Evolutionary conservation across 2,113 vertebrate genomes (phyloP).

Genomic region (Xyliphius kryptos): DNA sequence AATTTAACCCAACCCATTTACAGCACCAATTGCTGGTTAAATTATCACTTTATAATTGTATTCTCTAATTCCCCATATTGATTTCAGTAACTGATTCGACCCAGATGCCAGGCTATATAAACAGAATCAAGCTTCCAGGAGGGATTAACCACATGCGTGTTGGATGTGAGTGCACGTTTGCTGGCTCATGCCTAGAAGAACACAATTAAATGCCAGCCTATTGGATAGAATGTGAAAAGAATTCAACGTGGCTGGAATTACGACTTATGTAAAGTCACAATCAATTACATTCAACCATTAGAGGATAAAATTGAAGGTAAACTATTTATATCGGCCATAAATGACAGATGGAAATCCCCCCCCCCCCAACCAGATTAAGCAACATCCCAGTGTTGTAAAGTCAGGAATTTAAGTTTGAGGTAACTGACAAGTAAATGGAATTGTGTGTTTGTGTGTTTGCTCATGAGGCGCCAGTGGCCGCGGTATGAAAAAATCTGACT

Average conservation of each 20-base stretch:
- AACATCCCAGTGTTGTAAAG: conserved; percentile 22
- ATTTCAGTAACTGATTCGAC: too few relatives aligned
- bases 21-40: too few relatives aligned
- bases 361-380: conserved; percentile 16
- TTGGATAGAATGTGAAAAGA: too few relatives aligned
- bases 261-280: conserved; percentile 1
- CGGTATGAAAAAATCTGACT: not conserved
- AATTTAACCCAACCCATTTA: too few relatives aligned
- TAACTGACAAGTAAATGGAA: conserved; percentile 28
- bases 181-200: too few relatives aligned
- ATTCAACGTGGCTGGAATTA: not conserved
- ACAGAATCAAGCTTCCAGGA: too few relatives aligned
- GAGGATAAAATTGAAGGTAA: not conserved
- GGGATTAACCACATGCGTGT: too few relatives aligned
- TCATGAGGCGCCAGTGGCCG: conserved; percentile 5
- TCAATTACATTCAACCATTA: conserved; percentile 8
- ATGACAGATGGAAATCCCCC: not conserved
- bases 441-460: conserved; percentile 30
- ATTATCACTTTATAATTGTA: too few relatives aligned
- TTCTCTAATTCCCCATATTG: too few relatives aligned
- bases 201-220: too few relatives aligned
- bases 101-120: too few relatives aligned
- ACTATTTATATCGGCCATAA: conserved; percentile 20
- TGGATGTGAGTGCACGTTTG: too few relatives aligned
- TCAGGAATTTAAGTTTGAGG: conserved; percentile 21